Conservation (phyloP, 2,113 vertebrate species). For the Megaptera novaeangliae region DNA sequence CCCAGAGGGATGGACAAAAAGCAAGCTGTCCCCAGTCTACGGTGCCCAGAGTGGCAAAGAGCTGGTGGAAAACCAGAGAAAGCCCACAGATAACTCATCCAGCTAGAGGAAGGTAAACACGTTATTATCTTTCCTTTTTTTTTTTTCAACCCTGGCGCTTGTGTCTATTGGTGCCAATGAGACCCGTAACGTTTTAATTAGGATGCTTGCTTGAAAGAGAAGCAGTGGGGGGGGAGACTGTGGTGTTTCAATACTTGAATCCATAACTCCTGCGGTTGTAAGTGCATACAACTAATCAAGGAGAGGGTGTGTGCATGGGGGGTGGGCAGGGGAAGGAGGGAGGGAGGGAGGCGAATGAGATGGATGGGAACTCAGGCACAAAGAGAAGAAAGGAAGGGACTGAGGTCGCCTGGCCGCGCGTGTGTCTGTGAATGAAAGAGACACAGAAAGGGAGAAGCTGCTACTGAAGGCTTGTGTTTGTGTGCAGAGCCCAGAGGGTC, state of each 20-base stretch:
- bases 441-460: neutral
- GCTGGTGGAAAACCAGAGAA: neutral
- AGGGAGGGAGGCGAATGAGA: neutral
- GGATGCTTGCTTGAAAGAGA: conserved; percentile 12
- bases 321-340: no score
- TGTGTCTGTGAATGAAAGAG: neutral
- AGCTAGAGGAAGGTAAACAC: neutral
- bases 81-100: conserved; percentile 32
- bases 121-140: neutral
- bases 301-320: neutral
- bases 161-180: conserved; percentile 12
- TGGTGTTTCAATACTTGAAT: conserved; percentile 48
- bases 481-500: neutral
- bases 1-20: conserved; percentile 12
- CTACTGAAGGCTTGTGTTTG: neutral
- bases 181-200: conserved; percentile 48
- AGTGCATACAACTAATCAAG: neutral
- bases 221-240: neutral
- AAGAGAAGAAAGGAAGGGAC: neutral
- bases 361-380: neutral
- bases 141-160: neutral
- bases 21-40: conserved; percentile 1
- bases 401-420: neutral
- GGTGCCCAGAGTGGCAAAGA: neutral
- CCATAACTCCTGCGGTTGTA: conserved; percentile 45